Evolutionary conservation across 2,888 invertebrate genomes (phyloP), one percentile per base, ranked within the genome.

Genomic region (Eurois occulta): DNA sequence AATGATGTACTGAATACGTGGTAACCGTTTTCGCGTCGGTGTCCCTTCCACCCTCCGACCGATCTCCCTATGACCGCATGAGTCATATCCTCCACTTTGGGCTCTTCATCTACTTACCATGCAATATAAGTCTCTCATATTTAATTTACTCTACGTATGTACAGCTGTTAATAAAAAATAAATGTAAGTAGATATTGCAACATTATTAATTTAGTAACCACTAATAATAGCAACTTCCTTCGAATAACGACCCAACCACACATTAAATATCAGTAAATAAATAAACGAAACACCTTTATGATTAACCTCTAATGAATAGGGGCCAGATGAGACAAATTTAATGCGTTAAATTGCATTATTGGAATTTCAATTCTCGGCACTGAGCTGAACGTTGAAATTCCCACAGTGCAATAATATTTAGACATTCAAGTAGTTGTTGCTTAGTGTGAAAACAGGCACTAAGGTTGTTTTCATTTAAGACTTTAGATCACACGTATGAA

Each of bases 401-500:
- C 41, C 8, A 7, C 38, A 16, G 16, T 64, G 41, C 41, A 65
- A 2, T n/a, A n/a, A 35, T 38, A 64, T 24, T 41, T n/a, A 65
- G 18, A 32, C 32, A 60, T n/a, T 41, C 8, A 24, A 38, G 2
- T n/a, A 64, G 7, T 16, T 4, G n/a, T 41, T 18, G 41, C 16
- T 13, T n/a, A 64, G 64, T 41, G n/a, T 41, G 41, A 65, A 65
- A 65, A 65, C 13, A 18, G 6, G 18, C 65, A 41, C n/a, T 32
- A 62, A 70, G 60, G 46, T 66, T 85, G n/a, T 72, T 65, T 79
- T 65, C 3, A 84, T 85, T 71, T 66, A 67, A 46, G 38, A 66
- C 32, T 69, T 55, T 62, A 48, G 60, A 65, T 52, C 60, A 68
- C 67, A 48, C 16, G 35, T 66, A 85, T 83, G 82, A 83, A 70